Evolutionary conservation across 2,113 vertebrate species (phyloP).

Genomic region (Campylomormyrus tamandua): DNA sequence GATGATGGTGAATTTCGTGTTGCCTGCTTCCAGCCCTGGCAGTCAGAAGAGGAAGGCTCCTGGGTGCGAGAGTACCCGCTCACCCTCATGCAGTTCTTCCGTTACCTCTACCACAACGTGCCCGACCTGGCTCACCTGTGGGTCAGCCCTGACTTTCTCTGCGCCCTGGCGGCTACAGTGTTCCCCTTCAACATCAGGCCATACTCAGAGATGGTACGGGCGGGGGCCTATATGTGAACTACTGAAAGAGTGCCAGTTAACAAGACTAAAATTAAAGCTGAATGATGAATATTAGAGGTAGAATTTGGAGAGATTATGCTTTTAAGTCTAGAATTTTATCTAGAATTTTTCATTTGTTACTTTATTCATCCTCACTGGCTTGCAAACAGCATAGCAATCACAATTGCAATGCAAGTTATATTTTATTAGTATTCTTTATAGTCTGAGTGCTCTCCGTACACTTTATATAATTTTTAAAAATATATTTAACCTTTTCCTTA

Average conservation of each 20-base stretch:
- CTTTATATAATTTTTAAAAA: not conserved
- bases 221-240: not conserved
- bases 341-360: not conserved
- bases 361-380: not conserved
- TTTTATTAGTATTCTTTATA: not conserved
- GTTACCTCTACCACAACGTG: slow-evolving; percentile 94
- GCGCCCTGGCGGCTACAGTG: slow-evolving; percentile 80
- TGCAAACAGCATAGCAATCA: not conserved
- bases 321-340: not conserved
- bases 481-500: not conserved
- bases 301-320: not conserved
- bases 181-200: slow-evolving; percentile 97
- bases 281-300: not conserved
- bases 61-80: slow-evolving; percentile 96
- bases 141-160: slow-evolving; percentile 94
- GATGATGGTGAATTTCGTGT: not conserved
- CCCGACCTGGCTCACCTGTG: slow-evolving; percentile 85
- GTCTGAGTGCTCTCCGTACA: not conserved
- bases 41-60: slow-evolving; percentile 95
- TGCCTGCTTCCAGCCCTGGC: slow-evolving; percentile 76
- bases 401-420: not conserved
- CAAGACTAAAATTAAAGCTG: not conserved
- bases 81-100: slow-evolving; percentile 97
- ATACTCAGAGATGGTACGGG: slow-evolving; percentile 90
- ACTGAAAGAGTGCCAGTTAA: not conserved